Evolutionary conservation across 1,140 invertebrate species (phyloP).

Genomic region (Elymnias hypermnestra): DNA sequence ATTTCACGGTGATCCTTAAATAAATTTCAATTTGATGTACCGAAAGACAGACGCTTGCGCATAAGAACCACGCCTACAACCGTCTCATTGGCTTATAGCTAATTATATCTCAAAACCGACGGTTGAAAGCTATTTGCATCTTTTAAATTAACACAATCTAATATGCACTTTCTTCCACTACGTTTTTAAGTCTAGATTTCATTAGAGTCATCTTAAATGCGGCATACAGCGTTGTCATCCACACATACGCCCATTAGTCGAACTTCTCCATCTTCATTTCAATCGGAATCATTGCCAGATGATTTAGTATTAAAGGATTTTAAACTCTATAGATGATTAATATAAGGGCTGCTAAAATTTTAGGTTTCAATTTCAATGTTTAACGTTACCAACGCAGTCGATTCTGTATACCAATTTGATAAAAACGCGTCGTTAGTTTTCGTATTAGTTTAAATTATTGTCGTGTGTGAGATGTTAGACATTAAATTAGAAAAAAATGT

Average conservation of each 20-base stretch:
- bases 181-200: constrained; percentile 26
- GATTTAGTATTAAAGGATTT: constrained; percentile 21
- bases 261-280: constrained; percentile 66
- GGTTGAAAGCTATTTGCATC: constrained; percentile 67
- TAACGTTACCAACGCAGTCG: constrained; percentile 49
- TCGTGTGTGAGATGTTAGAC: constrained; percentile 29
- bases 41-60: constrained; percentile 38
- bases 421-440: constrained; percentile 65
- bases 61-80: constrained; percentile 48
- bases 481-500: constrained; percentile 20
- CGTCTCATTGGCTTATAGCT: constrained; percentile 57
- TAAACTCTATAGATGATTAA: constrained; percentile 25
- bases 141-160: constrained; percentile 37
- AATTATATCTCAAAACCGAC: constrained; percentile 59
- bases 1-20: constrained; percentile 55
- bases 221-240: constrained; percentile 57
- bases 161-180: constrained; percentile 30
- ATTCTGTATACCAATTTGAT: constrained; percentile 63
- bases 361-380: constrained; percentile 37
- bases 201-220: constrained; percentile 31
- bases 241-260: constrained; percentile 66
- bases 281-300: constrained; percentile 44
- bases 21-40: constrained; percentile 55
- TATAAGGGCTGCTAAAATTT: constrained; percentile 24
- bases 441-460: constrained; percentile 64